Evolutionary conservation across 2,113 vertebrate species (phyloP).

Genomic region (Cnemophilus loriae): DNA sequence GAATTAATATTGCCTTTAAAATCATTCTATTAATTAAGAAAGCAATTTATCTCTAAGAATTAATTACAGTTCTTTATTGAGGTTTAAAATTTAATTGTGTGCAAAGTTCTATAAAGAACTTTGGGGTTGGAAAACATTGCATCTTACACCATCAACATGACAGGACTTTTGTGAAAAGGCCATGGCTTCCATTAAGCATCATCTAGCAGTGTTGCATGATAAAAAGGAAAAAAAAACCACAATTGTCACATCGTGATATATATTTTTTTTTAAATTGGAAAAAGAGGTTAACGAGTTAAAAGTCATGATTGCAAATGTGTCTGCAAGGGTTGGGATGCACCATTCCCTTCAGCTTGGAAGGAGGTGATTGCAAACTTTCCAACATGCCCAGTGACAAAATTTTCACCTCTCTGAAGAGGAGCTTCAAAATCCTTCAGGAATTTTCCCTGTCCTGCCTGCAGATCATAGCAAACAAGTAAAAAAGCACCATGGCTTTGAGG

Average conservation of each 20-base stretch:
- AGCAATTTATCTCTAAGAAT: background rate
- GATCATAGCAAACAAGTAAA: background rate
- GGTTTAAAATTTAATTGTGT: background rate
- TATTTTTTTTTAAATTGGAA: background rate
- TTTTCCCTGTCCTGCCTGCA: background rate
- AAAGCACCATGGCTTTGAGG: background rate
- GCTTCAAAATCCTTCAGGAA: background rate
- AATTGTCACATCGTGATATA: background rate
- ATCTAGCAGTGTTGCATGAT: background rate
- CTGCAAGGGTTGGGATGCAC: background rate
- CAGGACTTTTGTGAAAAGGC: background rate
- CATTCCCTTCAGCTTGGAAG: background rate
- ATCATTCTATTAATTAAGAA: background rate
- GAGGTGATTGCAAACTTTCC: background rate
- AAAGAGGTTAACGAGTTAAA: background rate
- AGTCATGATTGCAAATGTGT: background rate
- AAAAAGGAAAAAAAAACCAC: background rate
- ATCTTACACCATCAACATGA: background rate
- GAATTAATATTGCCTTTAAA: background rate
- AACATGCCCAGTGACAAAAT: accelerated
- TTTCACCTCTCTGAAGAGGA: background rate
- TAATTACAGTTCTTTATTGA: background rate
- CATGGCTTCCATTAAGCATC: background rate
- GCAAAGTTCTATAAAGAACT: background rate
- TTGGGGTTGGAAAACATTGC: background rate